Evolutionary conservation across 2,888 invertebrate genomes (phyloP), one percentile per base, ranked within the genome.

Genomic region (Teinopalpus imperialis): DNA sequence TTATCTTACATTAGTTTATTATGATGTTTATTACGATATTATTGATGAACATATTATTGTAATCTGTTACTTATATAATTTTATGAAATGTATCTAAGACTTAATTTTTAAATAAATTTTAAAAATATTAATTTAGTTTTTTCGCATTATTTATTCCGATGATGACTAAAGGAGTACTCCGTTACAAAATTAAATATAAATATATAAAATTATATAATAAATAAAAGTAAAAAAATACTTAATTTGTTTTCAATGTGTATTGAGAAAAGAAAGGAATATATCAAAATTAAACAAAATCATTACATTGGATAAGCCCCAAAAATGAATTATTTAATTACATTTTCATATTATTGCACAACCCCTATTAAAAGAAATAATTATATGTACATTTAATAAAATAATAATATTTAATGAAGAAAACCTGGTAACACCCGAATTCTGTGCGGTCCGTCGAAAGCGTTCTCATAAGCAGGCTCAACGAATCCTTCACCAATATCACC

Each of bases 21-120:
- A 52, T 53, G 50, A 49, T 44, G 51, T 50, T 48, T 54, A 51
- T 51, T 42, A 34, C 49, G 37, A 54, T 60, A 72, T 72, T 74
- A 74, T 73, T 66, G 78, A 69, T 80, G 79, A 73, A 81, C 68
- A 78, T 80, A 76, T 73, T 77, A 67, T 68, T 74, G 60, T 74
- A 71, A 70, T 65, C 56, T 73, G 78, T 79, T 81, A 78, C 69
- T 74, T 79, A 70, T 66, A 61, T 69, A 69, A 61, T 49, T 58
- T 50, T 65, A 44, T 54, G 49, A 52, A 62, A 54, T 70, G 56
- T 69, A 63, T 57, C 52, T 56, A 56, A 59, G 59, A 60, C 65
- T 68, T 51, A 30, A 56, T 52, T 61, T 66, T 60, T 51, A 52
- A 74, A 68, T 69, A 72, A 72, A 53, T 46, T 34, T 32, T 53